These are phyloP conservation scores for Coreoperca whiteheadi DNA, from an alignment of 2,113 vertebrate species.

Conservation along the genomic window DNA sequence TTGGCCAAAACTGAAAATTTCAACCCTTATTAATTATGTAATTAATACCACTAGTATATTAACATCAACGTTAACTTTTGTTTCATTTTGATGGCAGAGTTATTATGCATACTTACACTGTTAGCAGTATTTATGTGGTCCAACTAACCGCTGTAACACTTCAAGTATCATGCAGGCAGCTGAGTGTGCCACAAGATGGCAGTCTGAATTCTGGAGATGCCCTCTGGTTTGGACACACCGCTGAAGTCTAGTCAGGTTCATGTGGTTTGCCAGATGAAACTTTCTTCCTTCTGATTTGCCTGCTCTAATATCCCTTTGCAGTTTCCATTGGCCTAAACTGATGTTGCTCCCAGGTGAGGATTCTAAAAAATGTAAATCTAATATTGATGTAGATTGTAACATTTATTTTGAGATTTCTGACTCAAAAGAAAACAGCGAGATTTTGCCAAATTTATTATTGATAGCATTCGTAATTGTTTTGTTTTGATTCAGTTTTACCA, in stretches of 20 bases:
- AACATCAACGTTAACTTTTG: no score
- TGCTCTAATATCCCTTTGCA: not conserved
- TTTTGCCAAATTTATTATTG: not conserved
- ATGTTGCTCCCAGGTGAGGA: no score
- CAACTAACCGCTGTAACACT: not conserved
- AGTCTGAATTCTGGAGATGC: slow-evolving; percentile 10
- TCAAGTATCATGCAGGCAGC: not conserved
- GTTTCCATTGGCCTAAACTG: no score
- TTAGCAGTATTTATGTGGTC: not conserved
- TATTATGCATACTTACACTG: no score
- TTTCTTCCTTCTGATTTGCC: not conserved
- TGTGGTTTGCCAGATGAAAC: not conserved
- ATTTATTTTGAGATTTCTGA: not conserved
- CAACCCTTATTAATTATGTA: not conserved
- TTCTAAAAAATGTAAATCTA: no score
- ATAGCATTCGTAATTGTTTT: not conserved
- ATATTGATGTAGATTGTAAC: no score
- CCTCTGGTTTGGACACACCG: not conserved
- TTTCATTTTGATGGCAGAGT: not conserved
- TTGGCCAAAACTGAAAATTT: not conserved
- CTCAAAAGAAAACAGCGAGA: not conserved
- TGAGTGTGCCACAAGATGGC: slow-evolving; percentile 58
- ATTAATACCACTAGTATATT: not conserved
- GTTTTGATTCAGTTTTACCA: not conserved
- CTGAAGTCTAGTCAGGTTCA: not conserved